phyloP scores from a whole-genome alignment of 2,888 invertebrate genomes.

The Drosophila recens region DNA sequence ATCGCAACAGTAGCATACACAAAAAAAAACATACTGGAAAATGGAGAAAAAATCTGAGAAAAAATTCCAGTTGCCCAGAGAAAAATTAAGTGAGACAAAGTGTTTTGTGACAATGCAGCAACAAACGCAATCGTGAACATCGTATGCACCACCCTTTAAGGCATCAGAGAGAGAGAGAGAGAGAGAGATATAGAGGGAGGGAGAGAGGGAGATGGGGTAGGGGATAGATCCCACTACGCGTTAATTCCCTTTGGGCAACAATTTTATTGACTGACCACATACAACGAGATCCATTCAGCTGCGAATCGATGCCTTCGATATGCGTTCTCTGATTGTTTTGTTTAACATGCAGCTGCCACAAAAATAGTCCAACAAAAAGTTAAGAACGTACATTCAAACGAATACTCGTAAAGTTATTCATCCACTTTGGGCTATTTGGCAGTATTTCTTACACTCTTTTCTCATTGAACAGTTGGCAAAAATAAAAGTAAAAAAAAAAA shows the following conservation, averaged over 20 bases:
- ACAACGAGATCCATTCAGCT: conserved; percentile 42
- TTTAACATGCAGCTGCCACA: conserved; percentile 53
- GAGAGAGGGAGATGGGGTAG: conserved; percentile 11
- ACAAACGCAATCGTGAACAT: conserved; percentile 29
- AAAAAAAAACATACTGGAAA: conserved; percentile 27
- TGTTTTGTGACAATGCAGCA: conserved; percentile 69
- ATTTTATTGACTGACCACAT: conserved; percentile 75
- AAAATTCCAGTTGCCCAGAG: conserved; percentile 44
- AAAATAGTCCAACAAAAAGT: neutral
- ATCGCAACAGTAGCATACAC: conserved; percentile 65
- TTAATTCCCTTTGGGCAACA: conserved; percentile 75
- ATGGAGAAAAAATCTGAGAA: conserved; percentile 36
- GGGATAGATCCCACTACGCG: conserved; percentile 46
- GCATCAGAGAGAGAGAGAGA: neutral
- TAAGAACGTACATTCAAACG: conserved; percentile 1
- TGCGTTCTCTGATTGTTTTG: conserved; percentile 69
- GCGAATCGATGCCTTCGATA: conserved; percentile 49
- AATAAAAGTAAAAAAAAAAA: conserved; percentile 3
- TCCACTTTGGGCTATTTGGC: conserved; percentile 18
- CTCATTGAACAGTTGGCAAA: neutral
- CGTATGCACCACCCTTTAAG: neutral
- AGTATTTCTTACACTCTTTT: conserved; percentile 1
- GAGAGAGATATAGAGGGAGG: neutral
- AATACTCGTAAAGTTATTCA: conserved; percentile 15
- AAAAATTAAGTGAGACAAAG: conserved; percentile 77